Evolutionary conservation across 2,113 vertebrate genomes (phyloP).

Genomic region (Strix uralensis): DNA sequence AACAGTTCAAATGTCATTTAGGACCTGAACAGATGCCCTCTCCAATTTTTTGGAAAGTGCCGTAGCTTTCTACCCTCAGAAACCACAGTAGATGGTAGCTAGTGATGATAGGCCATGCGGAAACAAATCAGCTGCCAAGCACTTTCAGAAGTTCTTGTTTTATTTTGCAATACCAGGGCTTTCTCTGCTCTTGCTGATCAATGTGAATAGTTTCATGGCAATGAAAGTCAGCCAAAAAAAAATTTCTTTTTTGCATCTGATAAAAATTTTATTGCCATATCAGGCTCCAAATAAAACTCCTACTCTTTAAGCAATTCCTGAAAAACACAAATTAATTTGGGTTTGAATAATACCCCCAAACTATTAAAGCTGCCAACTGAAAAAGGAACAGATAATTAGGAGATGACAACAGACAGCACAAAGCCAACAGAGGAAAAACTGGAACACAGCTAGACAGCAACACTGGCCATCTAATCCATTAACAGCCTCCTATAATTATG

Average conservation of each 20-base stretch:
- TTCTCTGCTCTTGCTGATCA: conserved; percentile 5
- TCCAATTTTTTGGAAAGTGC: background rate
- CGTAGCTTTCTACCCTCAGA: conserved; percentile 15
- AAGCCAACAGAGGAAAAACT: conserved; percentile 37
- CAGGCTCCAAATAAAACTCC: conserved; percentile 48
- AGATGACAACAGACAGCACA: conserved; percentile 34
- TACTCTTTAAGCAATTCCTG: conserved; percentile 46
- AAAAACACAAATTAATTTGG: conserved; percentile 64
- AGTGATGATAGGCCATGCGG: background rate
- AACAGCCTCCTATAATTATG: conserved; percentile 53
- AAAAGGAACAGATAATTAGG: conserved; percentile 63
- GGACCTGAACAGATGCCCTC: background rate
- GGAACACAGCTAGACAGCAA: conserved; percentile 30
- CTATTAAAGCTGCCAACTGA: conserved; percentile 43
- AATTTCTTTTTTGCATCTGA: conserved; percentile 28
- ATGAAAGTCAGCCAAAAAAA: background rate
- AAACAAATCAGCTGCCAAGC: background rate
- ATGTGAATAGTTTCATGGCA: background rate
- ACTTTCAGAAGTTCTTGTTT: background rate
- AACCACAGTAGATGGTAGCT: background rate
- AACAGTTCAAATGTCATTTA: conserved; percentile 12
- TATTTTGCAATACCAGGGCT: background rate
- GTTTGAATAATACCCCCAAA: conserved; percentile 51
- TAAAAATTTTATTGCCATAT: conserved; percentile 54
- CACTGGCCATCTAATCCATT: conserved; percentile 46